A percentile compares a stretch with the other conserved stretches of the same genome.
phyloP scores from a whole-genome alignment of 2,888 invertebrate genomes.

The Salticus scenicus region DNA sequence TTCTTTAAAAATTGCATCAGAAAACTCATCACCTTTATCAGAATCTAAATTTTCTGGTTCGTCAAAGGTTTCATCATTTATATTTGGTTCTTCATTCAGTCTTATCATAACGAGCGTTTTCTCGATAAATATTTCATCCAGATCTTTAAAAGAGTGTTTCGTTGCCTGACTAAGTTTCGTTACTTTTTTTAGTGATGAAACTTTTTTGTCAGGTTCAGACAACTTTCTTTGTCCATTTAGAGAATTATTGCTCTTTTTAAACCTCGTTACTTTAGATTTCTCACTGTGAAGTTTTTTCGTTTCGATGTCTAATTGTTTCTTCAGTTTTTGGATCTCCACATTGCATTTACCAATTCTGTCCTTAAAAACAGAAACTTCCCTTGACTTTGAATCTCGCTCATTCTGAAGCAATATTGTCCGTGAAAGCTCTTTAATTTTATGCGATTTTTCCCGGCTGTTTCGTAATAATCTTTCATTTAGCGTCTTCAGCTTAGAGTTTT shows the following conservation, averaged over 20 bases:
- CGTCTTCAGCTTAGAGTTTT: conserved; percentile 21
- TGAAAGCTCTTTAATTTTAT: background rate
- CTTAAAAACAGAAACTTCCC: background rate
- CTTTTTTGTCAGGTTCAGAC: no score
- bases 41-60: background rate
- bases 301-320: background rate
- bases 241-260: background rate
- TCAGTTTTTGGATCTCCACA: conserved; percentile 44
- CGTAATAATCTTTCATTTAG: background rate
- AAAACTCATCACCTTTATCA: background rate
- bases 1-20: no score
- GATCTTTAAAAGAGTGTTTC: background rate
- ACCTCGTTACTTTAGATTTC: background rate
- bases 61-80: background rate
- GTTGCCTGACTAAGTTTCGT: no score
- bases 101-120: background rate
- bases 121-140: background rate
- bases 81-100: background rate
- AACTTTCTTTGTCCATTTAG: no score
- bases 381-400: background rate
- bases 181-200: no score
- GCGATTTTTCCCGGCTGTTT: background rate
- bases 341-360: conserved; percentile 25
- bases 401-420: background rate
- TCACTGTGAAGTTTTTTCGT: background rate